Base-by-base conservation (phyloP, 2,113 vertebrate genomes). In the Crotalus tigris region DNA sequence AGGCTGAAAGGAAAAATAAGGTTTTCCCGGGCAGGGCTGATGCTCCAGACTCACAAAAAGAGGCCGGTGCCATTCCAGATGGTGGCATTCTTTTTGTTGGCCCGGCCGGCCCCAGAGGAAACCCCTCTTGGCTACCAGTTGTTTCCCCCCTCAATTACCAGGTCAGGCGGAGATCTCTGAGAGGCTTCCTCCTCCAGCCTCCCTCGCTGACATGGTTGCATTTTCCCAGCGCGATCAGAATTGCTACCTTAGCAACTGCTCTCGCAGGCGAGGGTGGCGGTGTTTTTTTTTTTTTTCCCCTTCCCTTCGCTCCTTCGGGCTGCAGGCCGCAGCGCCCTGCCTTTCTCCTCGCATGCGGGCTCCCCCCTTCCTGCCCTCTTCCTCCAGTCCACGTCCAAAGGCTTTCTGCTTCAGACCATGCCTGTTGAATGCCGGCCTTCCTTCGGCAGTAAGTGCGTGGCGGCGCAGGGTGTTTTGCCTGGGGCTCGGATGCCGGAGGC, bases 171-270 rank as follows among this genome's bases (percentile, higher is more conserved):
- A 29, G 10, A 29, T 29, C 61, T 26, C 24, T 4, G 3, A 61
- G 3, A 64, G 61, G 26, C 26, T 29, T 29, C 61, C 61, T 29
- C 61, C 61, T 64, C 26, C 87, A 57, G 87, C 92, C n/a, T 1
- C 3, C 92, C n/a, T 1, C 3, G 33, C 61, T 33, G 88, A 49
- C 49, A 51, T 9, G 61, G 61, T 46, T 85, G 87, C 2, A 10
- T 49, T 58, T 49, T 85, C 24, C 92, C n/a, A 17, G 87, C 87
- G 33, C 23, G 87, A 85, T 85, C 39, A 90, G 69, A 49, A 81
- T 2, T 2, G 64, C 64, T 89, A 12, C 64, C 87, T 81, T 92
- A 90, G 92, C 92, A 90, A 90, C 92, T n/a, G 92, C 53, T 51
- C 0, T 51, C 0, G 13, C 29, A 29, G 64, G 29, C 24, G 59